Percentiles rank a stretch among this genome's conserved stretches.
Evolutionary conservation across 2,113 vertebrate species (phyloP).

Genomic region (Nyctereutes procyonoides): DNA sequence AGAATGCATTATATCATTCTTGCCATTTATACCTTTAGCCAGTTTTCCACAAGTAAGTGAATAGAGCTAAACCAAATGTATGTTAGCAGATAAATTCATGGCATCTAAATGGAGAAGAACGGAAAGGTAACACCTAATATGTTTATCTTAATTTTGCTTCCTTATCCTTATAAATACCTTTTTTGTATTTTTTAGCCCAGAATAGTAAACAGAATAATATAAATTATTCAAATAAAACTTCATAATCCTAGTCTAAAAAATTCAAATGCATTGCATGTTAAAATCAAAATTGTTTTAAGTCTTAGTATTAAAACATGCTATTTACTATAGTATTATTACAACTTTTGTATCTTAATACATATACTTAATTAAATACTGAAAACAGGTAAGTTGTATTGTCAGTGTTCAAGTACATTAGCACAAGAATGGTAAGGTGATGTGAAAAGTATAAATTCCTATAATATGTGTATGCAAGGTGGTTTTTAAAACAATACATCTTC

Average conservation of each 20-base stretch:
- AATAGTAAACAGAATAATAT: neutral
- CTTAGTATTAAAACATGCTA: neutral
- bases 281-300: conserved; percentile 15
- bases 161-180: neutral
- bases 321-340: conserved; percentile 9
- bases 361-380: neutral
- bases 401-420: neutral
- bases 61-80: neutral
- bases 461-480: neutral
- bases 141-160: neutral
- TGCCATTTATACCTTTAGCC: neutral
- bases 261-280: neutral
- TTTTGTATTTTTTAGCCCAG: neutral
- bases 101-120: neutral
- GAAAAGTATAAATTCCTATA: neutral
- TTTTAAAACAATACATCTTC: neutral
- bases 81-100: neutral
- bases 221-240: conserved; percentile 25
- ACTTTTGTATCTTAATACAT: neutral
- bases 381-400: neutral
- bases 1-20: neutral
- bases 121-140: neutral
- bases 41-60: neutral
- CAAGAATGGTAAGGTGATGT: neutral
- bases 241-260: neutral